phyloP scores from a whole-genome alignment of 2,888 invertebrate genomes.

The Myopa tessellatipennis region DNA sequence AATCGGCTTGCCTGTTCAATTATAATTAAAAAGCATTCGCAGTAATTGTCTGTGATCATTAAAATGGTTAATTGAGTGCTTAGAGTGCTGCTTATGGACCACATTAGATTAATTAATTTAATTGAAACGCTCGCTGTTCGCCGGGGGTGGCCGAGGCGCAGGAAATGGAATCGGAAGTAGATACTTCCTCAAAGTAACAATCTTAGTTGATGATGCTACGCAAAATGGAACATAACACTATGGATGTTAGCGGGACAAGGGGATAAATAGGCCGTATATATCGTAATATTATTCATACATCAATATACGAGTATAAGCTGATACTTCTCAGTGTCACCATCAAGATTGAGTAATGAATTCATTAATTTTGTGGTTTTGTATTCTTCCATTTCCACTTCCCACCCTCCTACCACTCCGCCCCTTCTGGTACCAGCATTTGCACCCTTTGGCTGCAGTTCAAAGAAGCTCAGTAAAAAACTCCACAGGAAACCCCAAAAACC shows the following conservation, averaged over 20 bases:
- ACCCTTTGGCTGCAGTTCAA: not conserved
- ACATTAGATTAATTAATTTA: slow-evolving; percentile 49
- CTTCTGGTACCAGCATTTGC: not conserved
- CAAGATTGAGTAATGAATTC: not conserved
- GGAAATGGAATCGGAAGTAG: too few relatives aligned
- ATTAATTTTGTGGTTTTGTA: slow-evolving; percentile 9
- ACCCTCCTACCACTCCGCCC: not conserved
- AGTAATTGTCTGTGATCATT: slow-evolving; percentile 55
- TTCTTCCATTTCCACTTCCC: not conserved
- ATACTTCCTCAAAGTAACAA: too few relatives aligned
- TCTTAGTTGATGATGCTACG: too few relatives aligned
- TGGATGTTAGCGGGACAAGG: not conserved
- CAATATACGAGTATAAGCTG: too few relatives aligned
- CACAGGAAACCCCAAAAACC: not conserved
- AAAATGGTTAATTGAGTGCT: slow-evolving; percentile 64
- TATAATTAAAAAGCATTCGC: slow-evolving; percentile 58
- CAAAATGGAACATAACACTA: not conserved
- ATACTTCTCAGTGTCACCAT: not conserved
- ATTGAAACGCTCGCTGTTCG: slow-evolving; percentile 48
- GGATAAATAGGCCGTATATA: not conserved
- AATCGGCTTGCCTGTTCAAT: slow-evolving; percentile 59
- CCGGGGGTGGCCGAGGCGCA: not conserved
- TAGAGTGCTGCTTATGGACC: slow-evolving; percentile 49
- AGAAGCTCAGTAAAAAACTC: not conserved
- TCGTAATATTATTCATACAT: not conserved